phyloP scores from a whole-genome alignment of 2,797 vertebrate species.

The Microctenopoma steveboyesi region DNA sequence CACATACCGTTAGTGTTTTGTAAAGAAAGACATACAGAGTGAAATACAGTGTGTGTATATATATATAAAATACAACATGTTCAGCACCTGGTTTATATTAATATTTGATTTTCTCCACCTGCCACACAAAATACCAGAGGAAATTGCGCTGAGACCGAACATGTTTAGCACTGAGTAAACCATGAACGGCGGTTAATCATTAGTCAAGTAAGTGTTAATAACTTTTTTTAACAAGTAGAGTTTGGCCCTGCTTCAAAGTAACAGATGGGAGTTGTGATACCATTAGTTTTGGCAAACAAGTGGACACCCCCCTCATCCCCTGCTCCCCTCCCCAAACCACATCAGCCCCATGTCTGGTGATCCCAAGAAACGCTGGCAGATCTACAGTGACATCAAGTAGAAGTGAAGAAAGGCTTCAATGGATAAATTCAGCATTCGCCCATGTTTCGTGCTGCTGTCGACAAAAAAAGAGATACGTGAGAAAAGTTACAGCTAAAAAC shows the following conservation, averaged over 20 bases:
- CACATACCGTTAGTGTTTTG: slow-evolving; percentile 40
- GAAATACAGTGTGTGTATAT: slow-evolving; percentile 16
- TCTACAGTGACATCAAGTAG: slow-evolving; percentile 43
- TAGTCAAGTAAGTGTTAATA: slow-evolving; percentile 58
- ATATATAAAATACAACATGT: slow-evolving; percentile 7
- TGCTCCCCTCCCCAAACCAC: slow-evolving; percentile 11
- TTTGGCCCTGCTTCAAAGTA: slow-evolving; percentile 59
- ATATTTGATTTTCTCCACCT: slow-evolving; percentile 32
- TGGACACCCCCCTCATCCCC: slow-evolving; percentile 19
- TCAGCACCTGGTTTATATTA: slow-evolving; percentile 54
- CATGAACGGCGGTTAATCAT: slow-evolving; percentile 51
- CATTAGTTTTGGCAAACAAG: slow-evolving; percentile 66
- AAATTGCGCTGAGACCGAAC: slow-evolving; percentile 14
- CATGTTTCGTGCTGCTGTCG: slow-evolving; percentile 20
- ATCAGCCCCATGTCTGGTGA: slow-evolving; percentile 36
- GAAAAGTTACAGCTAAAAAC: background rate
- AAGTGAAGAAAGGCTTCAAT: slow-evolving; percentile 55
- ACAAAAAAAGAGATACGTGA: slow-evolving; percentile 14
- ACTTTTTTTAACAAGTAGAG: slow-evolving; percentile 32
- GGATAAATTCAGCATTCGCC: slow-evolving; percentile 43
- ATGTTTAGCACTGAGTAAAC: slow-evolving; percentile 32
- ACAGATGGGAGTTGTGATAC: slow-evolving; percentile 59
- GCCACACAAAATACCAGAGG: slow-evolving; percentile 34
- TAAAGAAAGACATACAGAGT: slow-evolving; percentile 6
- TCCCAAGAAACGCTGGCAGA: slow-evolving; percentile 42